phyloP scores from a whole-genome alignment of 2,113 vertebrate genomes.

The Spea multiplicata region DNA sequence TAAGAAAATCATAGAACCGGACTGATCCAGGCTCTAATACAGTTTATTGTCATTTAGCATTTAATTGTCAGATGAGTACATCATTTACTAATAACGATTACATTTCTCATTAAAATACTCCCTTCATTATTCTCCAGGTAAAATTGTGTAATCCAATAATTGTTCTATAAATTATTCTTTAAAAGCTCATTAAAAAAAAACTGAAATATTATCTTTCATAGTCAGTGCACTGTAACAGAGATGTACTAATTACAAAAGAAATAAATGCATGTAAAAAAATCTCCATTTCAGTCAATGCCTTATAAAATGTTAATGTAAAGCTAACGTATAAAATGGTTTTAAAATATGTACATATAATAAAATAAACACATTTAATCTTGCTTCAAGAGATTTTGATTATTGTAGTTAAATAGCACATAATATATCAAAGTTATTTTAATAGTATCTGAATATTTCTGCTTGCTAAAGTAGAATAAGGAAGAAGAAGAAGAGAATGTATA shows the following conservation, averaged over 20 bases:
- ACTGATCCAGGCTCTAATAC: slow-evolving; percentile 19
- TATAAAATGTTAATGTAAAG: slow-evolving; percentile 88
- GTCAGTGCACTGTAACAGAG: slow-evolving; percentile 73
- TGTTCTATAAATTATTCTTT: slow-evolving; percentile 83
- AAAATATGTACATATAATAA: slow-evolving; percentile 85
- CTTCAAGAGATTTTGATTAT: slow-evolving; percentile 76
- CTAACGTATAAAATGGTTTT: slow-evolving; percentile 83
- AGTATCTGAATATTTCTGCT: slow-evolving; percentile 58
- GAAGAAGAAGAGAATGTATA: slow-evolving; percentile 54
- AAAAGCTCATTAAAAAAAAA: slow-evolving; percentile 76
- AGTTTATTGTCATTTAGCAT: slow-evolving; percentile 58
- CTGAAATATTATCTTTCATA: slow-evolving; percentile 81
- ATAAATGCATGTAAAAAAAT: slow-evolving; percentile 78
- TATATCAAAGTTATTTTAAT: slow-evolving; percentile 82
- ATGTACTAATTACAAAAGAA: slow-evolving; percentile 79
- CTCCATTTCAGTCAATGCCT: slow-evolving; percentile 73
- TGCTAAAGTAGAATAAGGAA: too few relatives aligned
- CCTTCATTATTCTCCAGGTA: slow-evolving; percentile 81
- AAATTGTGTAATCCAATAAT: slow-evolving; percentile 77
- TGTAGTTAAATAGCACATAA: slow-evolving; percentile 85
- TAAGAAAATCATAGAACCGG: slow-evolving; percentile 23
- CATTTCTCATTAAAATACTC: slow-evolving; percentile 82
- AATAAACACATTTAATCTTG: slow-evolving; percentile 80
- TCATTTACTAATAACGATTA: slow-evolving; percentile 82
- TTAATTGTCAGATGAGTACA: slow-evolving; percentile 78